A percentile compares a stretch with the other conserved stretches of the same genome.
Evolutionary conservation across 1,140 invertebrate genomes (phyloP).

Genomic region (Ooceraea biroi): DNA sequence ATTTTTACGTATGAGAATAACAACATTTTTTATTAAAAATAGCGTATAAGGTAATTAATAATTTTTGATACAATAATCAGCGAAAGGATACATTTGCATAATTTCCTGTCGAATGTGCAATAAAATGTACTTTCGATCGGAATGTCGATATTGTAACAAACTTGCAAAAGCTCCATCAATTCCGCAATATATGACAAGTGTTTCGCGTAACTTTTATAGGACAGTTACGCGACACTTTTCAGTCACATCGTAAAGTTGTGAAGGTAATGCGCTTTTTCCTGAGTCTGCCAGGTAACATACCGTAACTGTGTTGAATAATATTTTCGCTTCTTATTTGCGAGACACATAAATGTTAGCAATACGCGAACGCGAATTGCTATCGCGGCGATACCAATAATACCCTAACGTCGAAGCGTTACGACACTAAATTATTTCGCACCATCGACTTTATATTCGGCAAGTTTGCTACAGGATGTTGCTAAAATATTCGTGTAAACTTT

Average conservation of each 20-base stretch:
- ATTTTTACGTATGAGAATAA: no score
- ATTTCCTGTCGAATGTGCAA: neutral
- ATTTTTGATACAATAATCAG: neutral
- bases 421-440: constrained; percentile 69
- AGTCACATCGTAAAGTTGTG: constrained; percentile 70
- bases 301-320: constrained; percentile 67
- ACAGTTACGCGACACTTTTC: constrained; percentile 70
- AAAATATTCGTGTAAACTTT: neutral
- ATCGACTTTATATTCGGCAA: constrained; percentile 39
- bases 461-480: neutral
- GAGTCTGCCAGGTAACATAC: constrained; percentile 33
- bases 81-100: neutral
- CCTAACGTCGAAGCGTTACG: constrained; percentile 12
- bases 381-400: constrained; percentile 62
- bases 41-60: neutral
- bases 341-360: constrained; percentile 62
- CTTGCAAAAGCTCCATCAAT: constrained; percentile 66
- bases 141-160: constrained; percentile 55
- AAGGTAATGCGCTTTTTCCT: constrained; percentile 61
- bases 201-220: constrained; percentile 72
- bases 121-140: constrained; percentile 20
- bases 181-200: constrained; percentile 73
- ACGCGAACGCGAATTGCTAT: constrained; percentile 22
- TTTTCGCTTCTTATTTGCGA: constrained; percentile 68
- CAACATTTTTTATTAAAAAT: no score